phyloP scores from a whole-genome alignment of 2,113 vertebrate species.

The Cricetomys ansorgei region DNA sequence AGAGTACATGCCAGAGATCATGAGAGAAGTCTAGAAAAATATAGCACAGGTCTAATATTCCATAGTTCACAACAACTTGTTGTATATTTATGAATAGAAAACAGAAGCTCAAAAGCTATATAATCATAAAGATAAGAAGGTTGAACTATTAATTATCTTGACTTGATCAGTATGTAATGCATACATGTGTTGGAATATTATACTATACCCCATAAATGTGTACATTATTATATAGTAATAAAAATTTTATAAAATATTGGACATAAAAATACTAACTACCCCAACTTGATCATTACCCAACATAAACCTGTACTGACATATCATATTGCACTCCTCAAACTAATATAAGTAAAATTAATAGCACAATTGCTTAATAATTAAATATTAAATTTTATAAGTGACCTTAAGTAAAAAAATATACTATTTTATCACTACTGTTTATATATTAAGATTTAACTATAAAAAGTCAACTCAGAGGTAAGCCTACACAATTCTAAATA shows the following conservation, averaged over 20 bases:
- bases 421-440: background rate
- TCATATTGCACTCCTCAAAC: background rate
- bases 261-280: background rate
- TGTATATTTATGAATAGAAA: background rate
- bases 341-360: background rate
- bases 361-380: background rate
- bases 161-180: background rate
- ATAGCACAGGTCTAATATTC: background rate
- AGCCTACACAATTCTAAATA: background rate
- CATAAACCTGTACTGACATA: no score
- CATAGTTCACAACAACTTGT: background rate
- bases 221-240: background rate
- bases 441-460: slow-evolving; percentile 28
- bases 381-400: background rate
- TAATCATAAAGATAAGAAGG: background rate
- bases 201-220: background rate
- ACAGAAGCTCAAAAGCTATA: background rate
- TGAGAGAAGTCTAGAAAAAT: background rate
- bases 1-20: background rate
- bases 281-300: background rate
- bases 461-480: background rate
- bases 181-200: background rate
- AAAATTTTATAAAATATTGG: background rate
- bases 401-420: background rate
- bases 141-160: background rate